Evolutionary conservation across 2,888 invertebrate species (phyloP), one percentile per base, ranked within the genome.

Genomic region (Heliothis peltigera): DNA sequence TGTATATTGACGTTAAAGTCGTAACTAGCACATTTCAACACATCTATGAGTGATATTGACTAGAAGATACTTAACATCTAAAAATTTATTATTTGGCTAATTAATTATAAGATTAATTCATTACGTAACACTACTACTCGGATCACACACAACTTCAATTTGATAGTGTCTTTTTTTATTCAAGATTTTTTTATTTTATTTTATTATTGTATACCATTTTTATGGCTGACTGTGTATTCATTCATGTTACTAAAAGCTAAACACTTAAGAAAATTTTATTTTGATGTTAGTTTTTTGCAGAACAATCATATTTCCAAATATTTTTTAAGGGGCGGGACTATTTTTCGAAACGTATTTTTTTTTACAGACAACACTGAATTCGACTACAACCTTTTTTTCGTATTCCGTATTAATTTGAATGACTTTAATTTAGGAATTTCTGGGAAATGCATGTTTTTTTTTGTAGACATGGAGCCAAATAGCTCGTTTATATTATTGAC

Each of bases 1-100:
- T n/a, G n/a, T n/a, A n/a, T n/a, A n/a, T 46, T 51, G 54, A 75
- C 66, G 12, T 64, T 64, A 46, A 72, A 63, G 69, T 78, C 71
- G 64, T 75, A 79, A 69, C 81, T 86, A 86, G 85, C 87, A 67
- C 79, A 64, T 79, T 83, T 79, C 54, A 84, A 80, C 76, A 78
- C 80, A 59, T 85, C 87, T 87, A 87, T 75, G 70, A 82, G 79
- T 83, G 81, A 81, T 84, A 84, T 84, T 84, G 89, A 90, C 90
- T 89, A 89, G 88, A 87, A 81, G 66, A 84, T 87, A 86, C 77
- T 78, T 81, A 85, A 1, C 47, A 78, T 65, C 70, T 81, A 80
- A 65, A 69, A 79, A 75, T 75, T 66, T 60, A 79, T 80, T 82
- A 79, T 87, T 87, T 88, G 87, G 85, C 87, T 87, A 87, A 81